phyloP scores from a whole-genome alignment of 1,140 invertebrate species.

The Drosophila prosaltans region DNA sequence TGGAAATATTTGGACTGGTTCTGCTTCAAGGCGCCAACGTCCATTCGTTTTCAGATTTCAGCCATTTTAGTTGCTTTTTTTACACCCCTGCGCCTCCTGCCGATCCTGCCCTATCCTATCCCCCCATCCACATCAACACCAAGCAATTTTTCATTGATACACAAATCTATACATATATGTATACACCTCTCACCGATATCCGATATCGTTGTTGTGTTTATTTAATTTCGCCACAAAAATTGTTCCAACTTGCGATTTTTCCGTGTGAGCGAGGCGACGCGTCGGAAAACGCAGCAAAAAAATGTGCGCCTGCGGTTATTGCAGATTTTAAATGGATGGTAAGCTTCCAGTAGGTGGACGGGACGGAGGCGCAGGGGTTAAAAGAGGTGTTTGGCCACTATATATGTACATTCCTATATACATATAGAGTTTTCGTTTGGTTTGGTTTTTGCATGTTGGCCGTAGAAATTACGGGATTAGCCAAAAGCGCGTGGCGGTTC shows the following conservation, averaged over 20 bases:
- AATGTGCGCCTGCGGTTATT: slow-evolving; percentile 73
- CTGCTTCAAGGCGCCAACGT: slow-evolving; percentile 46
- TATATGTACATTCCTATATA: slow-evolving; percentile 11
- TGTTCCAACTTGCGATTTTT: slow-evolving; percentile 60
- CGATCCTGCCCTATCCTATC: slow-evolving; percentile 10
- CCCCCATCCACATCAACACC: slow-evolving; percentile 30
- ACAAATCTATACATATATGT: slow-evolving; percentile 4
- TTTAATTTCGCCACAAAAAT: slow-evolving; percentile 72
- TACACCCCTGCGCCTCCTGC: neutral
- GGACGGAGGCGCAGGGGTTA: neutral
- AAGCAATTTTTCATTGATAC: slow-evolving; percentile 22
- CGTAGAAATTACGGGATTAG: slow-evolving; percentile 81
- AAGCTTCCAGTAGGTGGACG: neutral
- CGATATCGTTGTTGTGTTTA: slow-evolving; percentile 52
- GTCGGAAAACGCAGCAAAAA: slow-evolving; percentile 69
- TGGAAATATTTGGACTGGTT: slow-evolving; percentile 66
- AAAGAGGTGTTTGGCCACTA: slow-evolving; percentile 17
- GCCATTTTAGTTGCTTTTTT: slow-evolving; percentile 34
- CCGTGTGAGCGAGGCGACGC: slow-evolving; percentile 43
- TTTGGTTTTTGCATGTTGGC: slow-evolving; percentile 53
- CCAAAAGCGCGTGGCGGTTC: slow-evolving; percentile 33
- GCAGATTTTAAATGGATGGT: slow-evolving; percentile 68
- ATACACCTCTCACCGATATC: slow-evolving; percentile 17
- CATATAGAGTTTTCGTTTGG: slow-evolving; percentile 13
- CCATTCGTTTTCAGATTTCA: slow-evolving; percentile 36